Conservation (phyloP, 2,113 vertebrate genomes). For the Ondatra zibethicus region DNA sequence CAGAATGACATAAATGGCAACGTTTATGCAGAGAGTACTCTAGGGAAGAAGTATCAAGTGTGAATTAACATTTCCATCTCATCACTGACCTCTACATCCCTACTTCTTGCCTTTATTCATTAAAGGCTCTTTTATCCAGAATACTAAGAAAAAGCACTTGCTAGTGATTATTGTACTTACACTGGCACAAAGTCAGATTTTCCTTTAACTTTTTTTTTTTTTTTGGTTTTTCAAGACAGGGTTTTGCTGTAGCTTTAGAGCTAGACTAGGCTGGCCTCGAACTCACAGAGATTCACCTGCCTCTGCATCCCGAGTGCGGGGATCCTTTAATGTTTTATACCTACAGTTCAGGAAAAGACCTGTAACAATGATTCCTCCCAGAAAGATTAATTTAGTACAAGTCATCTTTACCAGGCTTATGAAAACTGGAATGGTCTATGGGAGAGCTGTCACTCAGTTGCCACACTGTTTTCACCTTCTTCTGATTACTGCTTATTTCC, state of each 20-base stretch:
- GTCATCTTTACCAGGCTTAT: conserved; percentile 80
- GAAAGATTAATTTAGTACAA: background rate
- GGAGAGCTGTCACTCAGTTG: conserved; percentile 90
- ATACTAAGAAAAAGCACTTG: background rate
- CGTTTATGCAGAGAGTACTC: background rate
- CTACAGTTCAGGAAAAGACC: background rate
- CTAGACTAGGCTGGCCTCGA: too few species aligned
- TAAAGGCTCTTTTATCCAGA: background rate
- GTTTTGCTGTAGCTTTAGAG: too few species aligned
- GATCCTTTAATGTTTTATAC: background rate
- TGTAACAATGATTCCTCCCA: background rate
- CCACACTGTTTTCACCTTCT: conserved; percentile 91
- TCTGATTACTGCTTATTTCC: conserved; percentile 92
- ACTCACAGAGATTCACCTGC: too few species aligned
- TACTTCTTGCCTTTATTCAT: background rate
- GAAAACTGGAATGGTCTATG: conserved; percentile 87
- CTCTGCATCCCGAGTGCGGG: too few species aligned
- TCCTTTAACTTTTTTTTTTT: background rate
- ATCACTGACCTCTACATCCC: background rate
- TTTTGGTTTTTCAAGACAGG: too few species aligned
- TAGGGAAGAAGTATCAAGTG: background rate
- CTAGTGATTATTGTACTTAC: background rate
- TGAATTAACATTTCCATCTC: background rate
- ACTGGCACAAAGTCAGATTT: background rate
- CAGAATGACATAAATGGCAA: background rate